Conservation (phyloP, 2,797 vertebrate species). For the Smutsia temminckii region DNA sequence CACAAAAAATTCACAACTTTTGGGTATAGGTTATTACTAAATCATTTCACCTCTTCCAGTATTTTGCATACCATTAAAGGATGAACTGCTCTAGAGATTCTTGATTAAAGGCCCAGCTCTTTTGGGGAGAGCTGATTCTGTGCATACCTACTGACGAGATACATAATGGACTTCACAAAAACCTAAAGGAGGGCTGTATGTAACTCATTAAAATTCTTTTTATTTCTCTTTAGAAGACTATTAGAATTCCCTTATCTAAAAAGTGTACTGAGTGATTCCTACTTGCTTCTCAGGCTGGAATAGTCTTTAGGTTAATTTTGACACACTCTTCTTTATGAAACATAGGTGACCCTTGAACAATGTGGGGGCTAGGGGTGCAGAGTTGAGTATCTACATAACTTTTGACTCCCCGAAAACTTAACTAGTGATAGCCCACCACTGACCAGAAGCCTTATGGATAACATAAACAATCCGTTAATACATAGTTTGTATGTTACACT, state of each 20-base stretch:
- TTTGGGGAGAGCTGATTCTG: background rate
- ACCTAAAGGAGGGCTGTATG: background rate
- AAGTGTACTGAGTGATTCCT: background rate
- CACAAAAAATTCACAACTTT: background rate
- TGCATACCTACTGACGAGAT: background rate
- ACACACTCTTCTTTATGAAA: background rate
- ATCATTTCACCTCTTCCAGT: background rate
- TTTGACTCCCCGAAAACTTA: no score
- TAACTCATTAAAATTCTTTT: background rate
- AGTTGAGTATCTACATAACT: no score
- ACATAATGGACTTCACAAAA: slow-evolving; percentile 22
- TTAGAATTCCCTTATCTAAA: slow-evolving; percentile 23
- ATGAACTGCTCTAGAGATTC: background rate
- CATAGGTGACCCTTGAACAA: background rate
- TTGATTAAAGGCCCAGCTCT: background rate
- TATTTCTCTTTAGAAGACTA: background rate
- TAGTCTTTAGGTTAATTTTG: background rate
- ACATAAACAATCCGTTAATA: no score
- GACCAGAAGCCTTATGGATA: no score
- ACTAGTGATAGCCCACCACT: no score
- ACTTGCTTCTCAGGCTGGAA: background rate
- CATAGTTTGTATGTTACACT: no score
- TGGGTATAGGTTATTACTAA: background rate
- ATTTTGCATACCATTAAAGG: background rate
- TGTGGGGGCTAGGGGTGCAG: no score